phyloP scores from a whole-genome alignment of 2,113 vertebrate species.

The Pseudopipra pipra region DNA sequence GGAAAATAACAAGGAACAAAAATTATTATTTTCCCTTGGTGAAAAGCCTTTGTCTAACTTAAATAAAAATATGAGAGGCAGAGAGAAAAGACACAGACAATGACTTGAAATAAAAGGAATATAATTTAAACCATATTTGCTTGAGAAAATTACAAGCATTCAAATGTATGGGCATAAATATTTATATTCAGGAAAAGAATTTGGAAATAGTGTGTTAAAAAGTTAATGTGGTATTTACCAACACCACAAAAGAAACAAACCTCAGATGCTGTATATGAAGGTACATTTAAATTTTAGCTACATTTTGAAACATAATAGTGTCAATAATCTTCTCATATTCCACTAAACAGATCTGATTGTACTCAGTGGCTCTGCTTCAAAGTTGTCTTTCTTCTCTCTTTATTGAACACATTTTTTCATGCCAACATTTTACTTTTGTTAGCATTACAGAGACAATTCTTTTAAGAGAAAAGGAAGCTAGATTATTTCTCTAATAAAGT shows the following conservation, averaged over 20 bases:
- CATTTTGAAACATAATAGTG: not conserved
- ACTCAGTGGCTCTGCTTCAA: not conserved
- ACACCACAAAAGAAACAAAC: not conserved
- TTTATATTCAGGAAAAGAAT: not conserved
- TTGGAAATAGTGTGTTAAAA: not conserved
- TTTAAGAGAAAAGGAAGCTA: not conserved
- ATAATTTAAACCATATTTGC: slow-evolving; percentile 3
- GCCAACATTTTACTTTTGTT: not conserved
- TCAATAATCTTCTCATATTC: not conserved
- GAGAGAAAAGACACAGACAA: not conserved
- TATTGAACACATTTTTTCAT: not conserved
- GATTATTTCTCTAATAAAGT: not conserved
- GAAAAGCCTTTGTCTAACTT: slow-evolving; percentile 29
- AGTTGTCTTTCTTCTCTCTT: not conserved
- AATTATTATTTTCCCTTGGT: not conserved
- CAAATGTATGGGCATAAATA: not conserved
- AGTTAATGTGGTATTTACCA: not conserved
- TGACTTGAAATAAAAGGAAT: not conserved
- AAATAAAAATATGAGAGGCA: slow-evolving; percentile 16
- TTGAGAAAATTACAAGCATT: not conserved
- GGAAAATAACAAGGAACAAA: slow-evolving; percentile 1
- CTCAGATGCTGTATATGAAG: not conserved
- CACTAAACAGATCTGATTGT: not conserved
- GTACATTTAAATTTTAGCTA: not conserved
- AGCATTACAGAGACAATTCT: not conserved